Evolutionary conservation across 2,797 vertebrate genomes (phyloP), one percentile per base, ranked within the genome.

Genomic region (Psittacula derbiana): DNA sequence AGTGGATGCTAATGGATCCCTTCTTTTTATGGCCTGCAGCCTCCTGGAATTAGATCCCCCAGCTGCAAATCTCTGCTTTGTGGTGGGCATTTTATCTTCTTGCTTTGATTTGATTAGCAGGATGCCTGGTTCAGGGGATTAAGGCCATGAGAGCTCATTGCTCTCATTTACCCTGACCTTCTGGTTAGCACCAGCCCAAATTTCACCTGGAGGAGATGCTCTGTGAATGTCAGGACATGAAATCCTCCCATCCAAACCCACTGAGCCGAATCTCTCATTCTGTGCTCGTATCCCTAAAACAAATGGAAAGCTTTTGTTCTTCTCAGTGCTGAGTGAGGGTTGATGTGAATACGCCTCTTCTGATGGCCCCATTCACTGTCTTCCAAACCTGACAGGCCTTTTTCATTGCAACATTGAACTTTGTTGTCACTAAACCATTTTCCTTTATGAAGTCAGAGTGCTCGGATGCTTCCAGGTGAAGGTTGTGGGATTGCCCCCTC

Each of bases 1-100:
- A 96, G 93, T 90, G 96, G 96, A 96, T 96, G 95, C 95, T 96
- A 97, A 96, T 97, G 95, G 96, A 97, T 96, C 95, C 95, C 93
- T 93, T 73, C 78, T 92, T 81, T 93, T 95, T 94, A 92, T 82
- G 96, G 94, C 95, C 94, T 88, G 76, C 64, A 95, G 95, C 94
- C 95, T 97, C 92, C 92, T 95, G 94, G 95, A 97, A 97, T 97
- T 94, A 97, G 96, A 97, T 95, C 94, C 86, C 80, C 82, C 90
- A 90, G 90, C 95, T 95, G 93, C 95, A 97, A 97, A 96, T 95
- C 95, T 96, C 92, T 92, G 62, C 3, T 91, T 92, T 90, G 88
- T 40, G 78, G 90, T 27, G 93, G 92, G 94, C 88, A 89, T 97
- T 97, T 97, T 88, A 95, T 95, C 94, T 95, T 88, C 91, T 86